phyloP scores from a whole-genome alignment of 2,888 invertebrate species.

The Lepetodrilus schrolli region DNA sequence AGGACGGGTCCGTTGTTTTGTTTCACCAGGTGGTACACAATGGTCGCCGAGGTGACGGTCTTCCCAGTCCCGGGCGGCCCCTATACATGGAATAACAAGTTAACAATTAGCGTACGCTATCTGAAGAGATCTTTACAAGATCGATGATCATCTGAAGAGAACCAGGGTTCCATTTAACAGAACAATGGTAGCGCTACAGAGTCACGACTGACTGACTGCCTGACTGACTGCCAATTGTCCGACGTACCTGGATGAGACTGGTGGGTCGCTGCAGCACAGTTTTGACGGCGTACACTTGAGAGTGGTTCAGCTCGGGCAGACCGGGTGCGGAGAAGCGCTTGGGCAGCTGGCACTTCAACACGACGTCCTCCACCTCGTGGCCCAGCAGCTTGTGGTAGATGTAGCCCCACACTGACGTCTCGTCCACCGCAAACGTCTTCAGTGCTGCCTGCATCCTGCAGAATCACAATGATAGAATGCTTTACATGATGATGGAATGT shows the following conservation, averaged over 20 bases:
- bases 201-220: too few relatives aligned
- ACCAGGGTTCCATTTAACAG: not conserved
- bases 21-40: constrained; percentile 97
- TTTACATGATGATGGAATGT: not conserved
- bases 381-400: constrained; percentile 97
- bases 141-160: not conserved
- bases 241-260: constrained; percentile 94
- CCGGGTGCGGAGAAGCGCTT: constrained; percentile 98
- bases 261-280: constrained; percentile 96
- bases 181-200: not conserved
- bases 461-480: too few relatives aligned
- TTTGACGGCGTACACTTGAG: constrained; percentile 96
- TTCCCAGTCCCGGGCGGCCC: constrained; percentile 97
- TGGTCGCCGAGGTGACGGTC: constrained; percentile 98
- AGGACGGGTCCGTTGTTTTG: constrained; percentile 93
- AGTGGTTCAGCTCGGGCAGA: constrained; percentile 96
- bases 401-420: constrained; percentile 95
- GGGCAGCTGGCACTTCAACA: constrained; percentile 92
- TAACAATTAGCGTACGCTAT: not conserved
- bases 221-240: too few relatives aligned
- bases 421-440: constrained; percentile 95
- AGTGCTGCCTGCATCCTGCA: constrained; percentile 94
- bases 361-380: constrained; percentile 85
- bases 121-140: not conserved
- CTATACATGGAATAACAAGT: constrained; percentile 49